These are phyloP conservation scores for Enteromius afrohamiltoni DNA, from an alignment of 2,797 vertebrate species.

Conservation along the genomic window DNA sequence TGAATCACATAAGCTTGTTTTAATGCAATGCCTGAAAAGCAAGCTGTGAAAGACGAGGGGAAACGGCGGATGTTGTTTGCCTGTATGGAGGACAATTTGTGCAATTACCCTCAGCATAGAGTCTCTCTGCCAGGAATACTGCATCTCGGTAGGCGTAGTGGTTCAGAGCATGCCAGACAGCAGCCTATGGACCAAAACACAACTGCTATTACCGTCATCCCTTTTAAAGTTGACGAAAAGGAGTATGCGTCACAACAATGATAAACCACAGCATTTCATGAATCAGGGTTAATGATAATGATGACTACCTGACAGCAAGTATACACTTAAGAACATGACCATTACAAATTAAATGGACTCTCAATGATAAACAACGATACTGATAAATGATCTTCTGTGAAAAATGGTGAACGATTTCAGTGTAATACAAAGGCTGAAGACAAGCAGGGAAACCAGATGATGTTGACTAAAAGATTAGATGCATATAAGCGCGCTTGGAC, in stretches of 20 bases:
- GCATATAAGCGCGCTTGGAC: neutral
- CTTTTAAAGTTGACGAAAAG: neutral
- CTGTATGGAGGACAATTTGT: constrained; percentile 8
- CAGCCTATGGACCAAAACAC: constrained; percentile 82
- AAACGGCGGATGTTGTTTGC: constrained; percentile 8
- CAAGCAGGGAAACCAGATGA: neutral
- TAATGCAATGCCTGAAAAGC: neutral
- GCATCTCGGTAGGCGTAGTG: constrained; percentile 97
- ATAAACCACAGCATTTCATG: neutral
- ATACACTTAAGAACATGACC: neutral
- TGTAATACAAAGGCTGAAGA: neutral
- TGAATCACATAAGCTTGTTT: neutral
- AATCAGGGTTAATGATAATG: neutral
- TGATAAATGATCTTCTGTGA: neutral
- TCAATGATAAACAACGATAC: neutral
- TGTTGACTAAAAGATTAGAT: neutral
- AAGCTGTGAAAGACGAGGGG: neutral
- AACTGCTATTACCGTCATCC: neutral
- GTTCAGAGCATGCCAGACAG: constrained; percentile 99
- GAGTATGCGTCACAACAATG: neutral
- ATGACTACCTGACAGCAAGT: neutral
- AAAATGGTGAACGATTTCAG: neutral
- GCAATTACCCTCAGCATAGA: constrained; percentile 93
- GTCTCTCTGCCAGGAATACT: constrained; percentile 94
- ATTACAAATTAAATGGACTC: neutral